Evolutionary conservation across 2,888 invertebrate genomes (phyloP), one percentile per base, ranked within the genome.

Genomic region (Loripinus fragilis): DNA sequence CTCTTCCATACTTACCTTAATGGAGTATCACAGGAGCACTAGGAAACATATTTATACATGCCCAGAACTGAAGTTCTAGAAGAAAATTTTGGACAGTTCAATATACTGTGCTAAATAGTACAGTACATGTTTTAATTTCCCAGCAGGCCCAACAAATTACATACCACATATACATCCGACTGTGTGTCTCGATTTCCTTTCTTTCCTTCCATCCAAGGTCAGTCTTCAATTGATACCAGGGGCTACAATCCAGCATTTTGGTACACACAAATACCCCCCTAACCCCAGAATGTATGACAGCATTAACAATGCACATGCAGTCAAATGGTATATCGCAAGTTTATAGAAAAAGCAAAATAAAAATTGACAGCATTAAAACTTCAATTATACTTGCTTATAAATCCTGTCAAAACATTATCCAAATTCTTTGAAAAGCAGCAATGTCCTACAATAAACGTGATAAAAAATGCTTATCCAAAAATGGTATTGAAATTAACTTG

Each of bases 401-500:
- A 60, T 60, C 33, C 60, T 60, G 60, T 60, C 33, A 60, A 60
- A 60, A 60, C 60, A 60, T 60, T 60, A 60, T 60, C 28, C 60
- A 25, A 60, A 33, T 38, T 60, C 60, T 60, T 60, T 60, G 33
- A 33, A 60, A 60, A 60, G 60, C 60, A 60, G 60, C 60, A 60
- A 60, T 10, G 28, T 60, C 60, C 60, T 60, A 60, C 60, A 60
- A 60, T 60, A 60, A 60, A 60, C 10, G 30, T 30, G 33, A 33
- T 8, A 33, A 33, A 52, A 60, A 60, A 60, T 60, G 20, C 17
- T 33, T 60, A 20, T 30, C 15, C 20, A 33, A 60, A 60, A 33
- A n/a, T 30, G 55, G 23, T 60, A 60, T 33, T 17, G 17, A 60
- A 60, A 60, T 60, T 33, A 33, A 60, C 25, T 15, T 12, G 60